Evolutionary conservation across 1,140 invertebrate species (phyloP).

Genomic region (Cydia amplana): DNA sequence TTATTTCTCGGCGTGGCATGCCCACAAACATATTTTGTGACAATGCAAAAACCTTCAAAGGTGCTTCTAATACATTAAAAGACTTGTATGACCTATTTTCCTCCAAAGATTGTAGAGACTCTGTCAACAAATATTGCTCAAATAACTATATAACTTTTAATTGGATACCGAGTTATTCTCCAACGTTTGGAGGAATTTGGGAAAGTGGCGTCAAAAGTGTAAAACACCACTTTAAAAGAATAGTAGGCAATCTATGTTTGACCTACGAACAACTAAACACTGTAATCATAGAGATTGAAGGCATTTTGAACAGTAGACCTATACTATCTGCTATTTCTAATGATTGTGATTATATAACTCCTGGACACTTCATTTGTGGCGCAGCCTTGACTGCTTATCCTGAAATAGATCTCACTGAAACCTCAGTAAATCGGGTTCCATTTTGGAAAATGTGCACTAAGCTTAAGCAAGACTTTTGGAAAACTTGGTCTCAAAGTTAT

Average conservation of each 20-base stretch:
- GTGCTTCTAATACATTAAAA: conserved; percentile 33
- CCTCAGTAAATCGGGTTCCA: neutral
- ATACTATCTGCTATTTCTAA: neutral
- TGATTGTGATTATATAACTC: conserved; percentile 14
- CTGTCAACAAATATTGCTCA: conserved; percentile 25
- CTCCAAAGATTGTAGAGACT: conserved; percentile 28
- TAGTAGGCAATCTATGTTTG: conserved; percentile 8
- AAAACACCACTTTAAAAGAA: conserved; percentile 14
- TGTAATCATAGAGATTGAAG: conserved; percentile 11
- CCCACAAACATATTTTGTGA: conserved; percentile 33
- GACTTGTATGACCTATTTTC: conserved; percentile 30
- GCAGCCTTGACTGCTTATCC: neutral
- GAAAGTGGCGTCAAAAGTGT: conserved; percentile 3
- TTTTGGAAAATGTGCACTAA: conserved; percentile 31
- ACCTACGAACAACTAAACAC: conserved; percentile 6
- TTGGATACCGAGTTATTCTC: conserved; percentile 16
- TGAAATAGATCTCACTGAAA: conserved; percentile 16
- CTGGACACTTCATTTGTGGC: conserved; percentile 7
- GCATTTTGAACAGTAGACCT: neutral
- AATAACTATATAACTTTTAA: neutral
- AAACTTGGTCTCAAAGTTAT: conserved; percentile 41
- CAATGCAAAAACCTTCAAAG: conserved; percentile 42
- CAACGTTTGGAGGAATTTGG: conserved; percentile 7
- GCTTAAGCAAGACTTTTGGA: conserved; percentile 48
- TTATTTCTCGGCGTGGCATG: conserved; percentile 37